Evolutionary conservation across 2,888 invertebrate species (phyloP).

Genomic region (Lasius platythorax): DNA sequence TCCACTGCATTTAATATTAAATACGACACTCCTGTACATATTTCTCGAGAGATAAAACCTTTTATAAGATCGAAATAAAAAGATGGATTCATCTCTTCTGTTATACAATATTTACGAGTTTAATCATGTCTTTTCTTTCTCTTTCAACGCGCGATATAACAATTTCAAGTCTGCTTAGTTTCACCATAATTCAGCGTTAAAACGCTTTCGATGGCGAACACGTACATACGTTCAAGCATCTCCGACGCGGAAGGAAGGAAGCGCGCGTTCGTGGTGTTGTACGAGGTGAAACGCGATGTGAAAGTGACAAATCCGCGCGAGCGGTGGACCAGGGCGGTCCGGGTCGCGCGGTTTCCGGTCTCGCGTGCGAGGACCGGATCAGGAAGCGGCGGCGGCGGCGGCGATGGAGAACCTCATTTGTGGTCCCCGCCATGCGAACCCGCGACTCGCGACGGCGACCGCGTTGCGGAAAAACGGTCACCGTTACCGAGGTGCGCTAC

Average conservation of each 20-base stretch:
- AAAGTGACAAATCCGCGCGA: constrained; percentile 78
- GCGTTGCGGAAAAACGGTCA: constrained; percentile 65
- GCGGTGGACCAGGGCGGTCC: constrained; percentile 76
- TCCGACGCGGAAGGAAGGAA: constrained; percentile 68
- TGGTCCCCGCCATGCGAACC: constrained; percentile 49
- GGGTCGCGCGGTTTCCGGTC: constrained; percentile 74
- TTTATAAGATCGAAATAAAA: background rate
- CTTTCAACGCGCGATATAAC: background rate
- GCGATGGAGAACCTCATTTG: too few relatives aligned
- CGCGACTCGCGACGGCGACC: constrained; percentile 50
- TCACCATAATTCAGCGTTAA: background rate
- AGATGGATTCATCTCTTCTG: background rate
- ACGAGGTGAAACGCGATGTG: constrained; percentile 76
- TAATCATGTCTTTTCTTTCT: background rate
- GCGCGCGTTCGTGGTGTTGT: constrained; percentile 40
- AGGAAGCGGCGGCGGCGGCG: constrained; percentile 63
- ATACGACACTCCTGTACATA: background rate
- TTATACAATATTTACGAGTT: background rate
- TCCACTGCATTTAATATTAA: background rate
- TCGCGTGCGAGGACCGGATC: constrained; percentile 47
- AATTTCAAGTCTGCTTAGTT: background rate
- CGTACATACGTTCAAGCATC: background rate
- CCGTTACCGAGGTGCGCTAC: constrained; percentile 61
- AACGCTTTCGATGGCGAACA: background rate
- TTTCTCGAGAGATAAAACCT: background rate